Conservation (phyloP, 2,113 vertebrate genomes). For the Malurus melanocephalus region DNA sequence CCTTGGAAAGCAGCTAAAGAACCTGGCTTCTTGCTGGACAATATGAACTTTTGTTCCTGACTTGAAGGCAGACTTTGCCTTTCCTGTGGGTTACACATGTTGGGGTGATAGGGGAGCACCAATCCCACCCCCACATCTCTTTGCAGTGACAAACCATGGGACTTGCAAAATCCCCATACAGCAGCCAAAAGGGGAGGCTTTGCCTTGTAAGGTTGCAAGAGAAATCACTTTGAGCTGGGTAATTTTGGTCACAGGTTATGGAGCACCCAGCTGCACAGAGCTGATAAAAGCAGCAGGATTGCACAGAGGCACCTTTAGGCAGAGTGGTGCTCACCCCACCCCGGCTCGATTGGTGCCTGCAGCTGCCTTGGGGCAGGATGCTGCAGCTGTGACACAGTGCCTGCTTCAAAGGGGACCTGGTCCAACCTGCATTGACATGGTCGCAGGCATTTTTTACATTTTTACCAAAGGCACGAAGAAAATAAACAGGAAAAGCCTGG, state of each 20-base stretch:
- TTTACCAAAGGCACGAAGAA: not conserved
- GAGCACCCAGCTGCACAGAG: not conserved
- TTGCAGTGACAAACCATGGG: not conserved
- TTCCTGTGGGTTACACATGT: not conserved
- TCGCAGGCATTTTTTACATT: not conserved
- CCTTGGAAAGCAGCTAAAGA: not conserved
- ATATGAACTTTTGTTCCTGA: not conserved
- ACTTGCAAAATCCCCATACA: not conserved
- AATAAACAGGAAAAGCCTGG: not conserved
- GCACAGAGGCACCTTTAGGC: not conserved
- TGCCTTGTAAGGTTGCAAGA: not conserved
- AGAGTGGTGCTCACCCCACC: not conserved
- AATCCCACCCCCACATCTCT: not conserved
- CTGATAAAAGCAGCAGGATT: not conserved
- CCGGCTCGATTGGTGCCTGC: accelerated
- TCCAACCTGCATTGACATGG: not conserved
- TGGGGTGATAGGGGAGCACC: not conserved
- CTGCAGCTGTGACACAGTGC: not conserved
- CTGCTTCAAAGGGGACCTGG: not conserved
- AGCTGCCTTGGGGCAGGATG: not conserved
- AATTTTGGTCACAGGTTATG: not conserved
- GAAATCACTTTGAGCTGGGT: not conserved
- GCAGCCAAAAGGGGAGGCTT: not conserved
- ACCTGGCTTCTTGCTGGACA: not conserved
- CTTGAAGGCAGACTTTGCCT: not conserved